A percentile compares a stretch with the other conserved stretches of the same genome.
Evolutionary conservation across 1,140 invertebrate species (phyloP).

Genomic region (Chironomus tepperi): DNA sequence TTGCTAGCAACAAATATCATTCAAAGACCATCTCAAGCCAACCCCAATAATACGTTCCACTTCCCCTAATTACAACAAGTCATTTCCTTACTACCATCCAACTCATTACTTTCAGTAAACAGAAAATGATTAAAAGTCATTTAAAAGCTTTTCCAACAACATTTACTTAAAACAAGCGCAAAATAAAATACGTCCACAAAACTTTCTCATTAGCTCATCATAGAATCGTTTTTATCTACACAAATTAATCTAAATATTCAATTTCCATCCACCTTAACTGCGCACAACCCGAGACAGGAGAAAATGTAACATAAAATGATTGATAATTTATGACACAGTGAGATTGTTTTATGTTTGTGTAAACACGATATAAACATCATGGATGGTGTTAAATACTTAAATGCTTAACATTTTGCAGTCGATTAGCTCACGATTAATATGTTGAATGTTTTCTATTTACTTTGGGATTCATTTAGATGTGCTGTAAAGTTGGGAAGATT

Average conservation of each 20-base stretch:
- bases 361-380: not conserved
- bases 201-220: not conserved
- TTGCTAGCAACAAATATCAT: too few relatives aligned
- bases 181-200: too few relatives aligned
- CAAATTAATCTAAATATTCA: not conserved
- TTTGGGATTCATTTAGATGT: too few relatives aligned
- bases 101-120: too few relatives aligned
- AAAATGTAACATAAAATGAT: not conserved
- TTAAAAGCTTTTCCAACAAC: too few relatives aligned
- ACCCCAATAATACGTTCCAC: too few relatives aligned
- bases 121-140: too few relatives aligned
- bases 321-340: constrained; percentile 3
- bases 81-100: too few relatives aligned
- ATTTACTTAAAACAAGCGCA: too few relatives aligned
- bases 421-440: constrained; percentile 9
- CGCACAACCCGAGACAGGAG: not conserved
- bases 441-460: not conserved
- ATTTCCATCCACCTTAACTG: not conserved
- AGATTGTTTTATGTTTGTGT: not conserved
- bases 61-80: too few relatives aligned
- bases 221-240: not conserved
- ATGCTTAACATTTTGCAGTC: constrained; percentile 12
- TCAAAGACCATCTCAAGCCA: too few relatives aligned
- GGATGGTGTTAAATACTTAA: constrained; percentile 2
- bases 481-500: too few relatives aligned